Percentiles rank a stretch among this genome's conserved stretches.
These are phyloP conservation scores for Hyphantria cunea DNA, from an alignment of 1,140 invertebrate genomes.

Conservation along the genomic window DNA sequence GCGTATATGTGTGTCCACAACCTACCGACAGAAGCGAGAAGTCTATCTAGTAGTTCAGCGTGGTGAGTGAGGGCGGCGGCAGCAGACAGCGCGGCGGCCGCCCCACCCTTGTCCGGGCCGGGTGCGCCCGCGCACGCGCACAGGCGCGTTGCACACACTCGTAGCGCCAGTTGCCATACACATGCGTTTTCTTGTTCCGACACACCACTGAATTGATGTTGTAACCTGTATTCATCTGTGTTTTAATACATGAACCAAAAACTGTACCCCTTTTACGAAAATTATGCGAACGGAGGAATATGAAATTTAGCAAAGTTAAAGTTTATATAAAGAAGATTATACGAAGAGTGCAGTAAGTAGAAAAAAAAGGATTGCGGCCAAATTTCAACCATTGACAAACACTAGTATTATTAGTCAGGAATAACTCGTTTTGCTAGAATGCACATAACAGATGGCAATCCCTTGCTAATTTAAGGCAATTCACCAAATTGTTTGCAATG, in stretches of 20 bases:
- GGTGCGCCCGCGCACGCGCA: conserved; percentile 66
- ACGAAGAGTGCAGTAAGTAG: too few species aligned
- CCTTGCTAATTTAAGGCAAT: too few species aligned
- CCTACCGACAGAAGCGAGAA: conserved; percentile 63
- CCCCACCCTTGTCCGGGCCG: conserved; percentile 34
- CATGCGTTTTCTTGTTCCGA: conserved; percentile 87
- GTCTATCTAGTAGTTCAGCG: conserved; percentile 68
- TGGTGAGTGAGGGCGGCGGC: conserved; percentile 71
- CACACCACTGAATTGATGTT: conserved; percentile 92
- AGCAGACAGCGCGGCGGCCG: conserved; percentile 56
- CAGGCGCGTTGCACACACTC: conserved; percentile 92
- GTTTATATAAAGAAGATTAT: too few species aligned
- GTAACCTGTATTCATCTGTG: conserved; percentile 85
- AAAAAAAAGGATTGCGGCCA: too few species aligned
- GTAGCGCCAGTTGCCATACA: conserved; percentile 92
- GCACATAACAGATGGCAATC: too few species aligned
- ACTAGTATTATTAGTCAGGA: too few species aligned
- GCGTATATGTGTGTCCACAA: background rate
- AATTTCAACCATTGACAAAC: too few species aligned
- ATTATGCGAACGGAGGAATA: too few species aligned
- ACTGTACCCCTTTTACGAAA: too few species aligned
- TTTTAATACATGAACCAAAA: background rate
- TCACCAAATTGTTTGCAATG: too few species aligned
- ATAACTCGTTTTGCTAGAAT: too few species aligned
- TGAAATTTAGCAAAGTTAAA: too few species aligned